Conservation (phyloP, 1,140 invertebrate species). For the Drosophila athabasca region DNA sequence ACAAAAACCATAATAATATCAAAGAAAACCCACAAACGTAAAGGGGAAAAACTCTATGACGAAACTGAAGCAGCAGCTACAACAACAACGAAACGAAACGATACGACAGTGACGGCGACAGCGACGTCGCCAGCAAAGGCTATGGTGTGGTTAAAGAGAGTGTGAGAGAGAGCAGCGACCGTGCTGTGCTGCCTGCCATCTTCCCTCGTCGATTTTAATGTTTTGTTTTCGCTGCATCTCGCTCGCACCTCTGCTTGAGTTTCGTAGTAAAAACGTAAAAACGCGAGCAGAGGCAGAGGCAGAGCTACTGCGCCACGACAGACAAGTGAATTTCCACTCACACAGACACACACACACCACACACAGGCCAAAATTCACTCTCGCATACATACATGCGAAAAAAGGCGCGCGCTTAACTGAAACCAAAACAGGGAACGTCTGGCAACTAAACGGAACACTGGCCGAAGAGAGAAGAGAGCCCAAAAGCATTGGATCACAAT, state of each 20-base stretch:
- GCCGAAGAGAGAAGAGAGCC: not conserved
- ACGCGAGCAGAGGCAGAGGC: slow-evolving; percentile 5
- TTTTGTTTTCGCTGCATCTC: slow-evolving; percentile 72
- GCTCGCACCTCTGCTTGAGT: slow-evolving; percentile 48
- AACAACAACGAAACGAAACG: slow-evolving; percentile 3
- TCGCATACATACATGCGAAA: slow-evolving; percentile 14
- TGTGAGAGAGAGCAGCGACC: slow-evolving; percentile 9
- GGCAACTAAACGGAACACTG: slow-evolving; percentile 36
- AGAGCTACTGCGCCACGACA: slow-evolving; percentile 26
- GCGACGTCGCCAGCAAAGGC: not conserved
- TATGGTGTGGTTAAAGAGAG: not conserved
- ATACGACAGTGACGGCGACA: not conserved
- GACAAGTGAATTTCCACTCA: slow-evolving; percentile 71
- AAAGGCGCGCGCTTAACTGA: slow-evolving; percentile 67
- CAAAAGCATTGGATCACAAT: slow-evolving; percentile 14
- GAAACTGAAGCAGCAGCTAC: slow-evolving; percentile 33
- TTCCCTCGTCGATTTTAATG: slow-evolving; percentile 63
- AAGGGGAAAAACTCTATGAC: slow-evolving; percentile 53
- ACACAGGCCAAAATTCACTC: not conserved
- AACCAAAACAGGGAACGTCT: slow-evolving; percentile 62
- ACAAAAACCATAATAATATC: not conserved
- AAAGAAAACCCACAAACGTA: slow-evolving; percentile 2
- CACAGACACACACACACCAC: slow-evolving; percentile 11
- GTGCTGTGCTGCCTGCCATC: slow-evolving; percentile 6
- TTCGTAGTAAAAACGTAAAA: slow-evolving; percentile 74